A percentile compares a stretch with the other conserved stretches of the same genome.
phyloP scores from a whole-genome alignment of 2,113 vertebrate genomes.

The Indicator indicator region DNA sequence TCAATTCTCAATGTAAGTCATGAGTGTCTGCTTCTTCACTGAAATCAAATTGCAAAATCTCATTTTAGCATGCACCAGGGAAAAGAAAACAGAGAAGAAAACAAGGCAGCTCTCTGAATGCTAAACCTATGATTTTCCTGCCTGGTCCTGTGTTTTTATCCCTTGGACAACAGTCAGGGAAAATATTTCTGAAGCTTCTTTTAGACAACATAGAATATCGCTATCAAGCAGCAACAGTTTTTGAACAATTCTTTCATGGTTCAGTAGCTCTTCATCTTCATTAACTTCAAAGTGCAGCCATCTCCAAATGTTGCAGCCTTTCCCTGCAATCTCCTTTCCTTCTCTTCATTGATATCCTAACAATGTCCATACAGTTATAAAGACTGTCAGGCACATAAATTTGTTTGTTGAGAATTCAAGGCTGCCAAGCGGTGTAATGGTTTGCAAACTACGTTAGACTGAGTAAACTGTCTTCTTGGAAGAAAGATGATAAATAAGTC shows the following conservation, averaged over 20 bases:
- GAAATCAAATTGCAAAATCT: neutral
- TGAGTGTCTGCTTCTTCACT: neutral
- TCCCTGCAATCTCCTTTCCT: neutral
- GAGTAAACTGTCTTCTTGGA: slow-evolving; percentile 2
- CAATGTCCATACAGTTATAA: neutral
- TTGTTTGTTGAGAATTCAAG: neutral
- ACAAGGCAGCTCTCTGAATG: neutral
- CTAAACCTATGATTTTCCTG: neutral
- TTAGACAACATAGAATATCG: neutral
- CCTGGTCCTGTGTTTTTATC: neutral
- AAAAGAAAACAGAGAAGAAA: neutral
- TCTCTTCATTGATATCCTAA: neutral
- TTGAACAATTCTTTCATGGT: neutral
- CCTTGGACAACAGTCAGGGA: accelerated
- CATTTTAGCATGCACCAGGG: neutral
- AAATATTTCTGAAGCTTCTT: neutral
- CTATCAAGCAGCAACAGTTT: neutral
- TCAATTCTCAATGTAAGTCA: neutral
- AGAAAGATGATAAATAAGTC: neutral
- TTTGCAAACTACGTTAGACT: neutral
- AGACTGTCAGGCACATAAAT: neutral
- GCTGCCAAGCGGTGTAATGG: neutral
- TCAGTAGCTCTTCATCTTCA: neutral
- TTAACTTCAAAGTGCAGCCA: neutral
- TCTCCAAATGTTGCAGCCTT: neutral